A percentile compares a stretch with the other conserved stretches of the same genome.
phyloP scores from a whole-genome alignment of 92 coral and sea anemone species.

The Paramuricea clavata region DNA sequence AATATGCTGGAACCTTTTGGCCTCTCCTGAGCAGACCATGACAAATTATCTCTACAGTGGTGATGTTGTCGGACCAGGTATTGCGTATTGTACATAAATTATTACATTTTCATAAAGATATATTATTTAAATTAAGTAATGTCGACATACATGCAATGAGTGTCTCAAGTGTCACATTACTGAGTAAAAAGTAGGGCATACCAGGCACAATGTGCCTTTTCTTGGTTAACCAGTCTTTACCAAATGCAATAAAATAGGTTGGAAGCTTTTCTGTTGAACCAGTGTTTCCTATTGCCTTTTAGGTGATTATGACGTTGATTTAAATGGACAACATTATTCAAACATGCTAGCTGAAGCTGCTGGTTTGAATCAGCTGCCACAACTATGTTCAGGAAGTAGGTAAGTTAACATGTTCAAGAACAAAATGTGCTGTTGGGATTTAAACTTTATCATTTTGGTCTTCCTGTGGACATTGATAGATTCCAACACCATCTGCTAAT shows the following conservation, averaged over 20 bases:
- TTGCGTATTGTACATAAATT: no score
- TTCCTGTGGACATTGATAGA: no score
- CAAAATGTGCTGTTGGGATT: no score
- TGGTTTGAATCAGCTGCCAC: constrained; percentile 4
- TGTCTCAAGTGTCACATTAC: no score
- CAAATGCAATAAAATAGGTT: no score
- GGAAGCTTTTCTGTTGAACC: no score
- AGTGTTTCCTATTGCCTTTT: neutral
- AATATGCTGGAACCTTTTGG: constrained; percentile 41
- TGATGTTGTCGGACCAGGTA: constrained; percentile 58
- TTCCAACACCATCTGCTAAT: no score
- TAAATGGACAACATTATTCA: neutral
- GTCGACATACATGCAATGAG: no score
- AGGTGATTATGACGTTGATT: neutral
- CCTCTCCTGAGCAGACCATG: constrained; percentile 29
- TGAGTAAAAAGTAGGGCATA: neutral
- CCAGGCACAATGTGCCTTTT: neutral
- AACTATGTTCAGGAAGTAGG: neutral
- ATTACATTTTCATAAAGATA: no score
- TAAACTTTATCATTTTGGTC: no score
- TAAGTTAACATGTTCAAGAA: neutral
- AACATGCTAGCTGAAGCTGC: constrained; percentile 3
- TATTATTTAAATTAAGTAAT: no score
- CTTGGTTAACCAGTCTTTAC: neutral
- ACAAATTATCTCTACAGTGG: constrained; percentile 46